These are phyloP conservation scores for Agelas oroides DNA, from an alignment of 37 sponge, comb jelly and placozoan species.

Conservation along the genomic window DNA sequence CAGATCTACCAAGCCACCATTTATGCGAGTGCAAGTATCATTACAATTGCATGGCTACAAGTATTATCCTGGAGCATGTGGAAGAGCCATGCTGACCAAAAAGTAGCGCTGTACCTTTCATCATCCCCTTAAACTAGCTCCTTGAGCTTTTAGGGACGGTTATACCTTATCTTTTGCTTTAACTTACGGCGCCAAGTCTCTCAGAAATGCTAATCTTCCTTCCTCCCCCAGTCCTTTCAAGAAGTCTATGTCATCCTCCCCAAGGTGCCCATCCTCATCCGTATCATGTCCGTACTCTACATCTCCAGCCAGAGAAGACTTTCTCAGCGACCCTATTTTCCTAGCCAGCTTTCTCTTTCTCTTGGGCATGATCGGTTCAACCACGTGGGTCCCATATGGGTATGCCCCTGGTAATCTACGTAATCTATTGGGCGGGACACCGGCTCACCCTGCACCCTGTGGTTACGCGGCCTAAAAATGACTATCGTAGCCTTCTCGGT, in stretches of 20 bases:
- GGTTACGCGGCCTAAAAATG: too few relatives aligned
- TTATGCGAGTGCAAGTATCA: too few relatives aligned
- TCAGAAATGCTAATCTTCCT: slow-evolving; percentile 21
- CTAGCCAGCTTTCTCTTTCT: not conserved
- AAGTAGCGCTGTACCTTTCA: too few relatives aligned
- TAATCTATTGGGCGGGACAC: not conserved
- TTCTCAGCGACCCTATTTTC: not conserved
- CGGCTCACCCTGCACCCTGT: too few relatives aligned
- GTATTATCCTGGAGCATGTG: too few relatives aligned
- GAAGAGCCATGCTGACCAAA: too few relatives aligned
- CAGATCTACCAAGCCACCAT: too few relatives aligned
- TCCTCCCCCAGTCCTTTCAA: not conserved
- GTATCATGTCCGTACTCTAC: not conserved
- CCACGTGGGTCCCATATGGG: not conserved
- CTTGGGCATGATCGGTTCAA: slow-evolving; percentile 4
- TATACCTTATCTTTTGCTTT: too few relatives aligned
- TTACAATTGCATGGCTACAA: too few relatives aligned
- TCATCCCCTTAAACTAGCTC: too few relatives aligned
- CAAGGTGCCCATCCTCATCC: not conserved
- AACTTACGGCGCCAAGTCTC: not conserved
- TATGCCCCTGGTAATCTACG: not conserved
- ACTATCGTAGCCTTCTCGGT: not conserved
- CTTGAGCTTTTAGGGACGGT: too few relatives aligned
- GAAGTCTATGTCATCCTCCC: not conserved
- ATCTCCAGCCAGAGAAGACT: not conserved